These are phyloP conservation scores for Bombus fervidus DNA, from an alignment of 1,140 invertebrate species.

Conservation along the genomic window DNA sequence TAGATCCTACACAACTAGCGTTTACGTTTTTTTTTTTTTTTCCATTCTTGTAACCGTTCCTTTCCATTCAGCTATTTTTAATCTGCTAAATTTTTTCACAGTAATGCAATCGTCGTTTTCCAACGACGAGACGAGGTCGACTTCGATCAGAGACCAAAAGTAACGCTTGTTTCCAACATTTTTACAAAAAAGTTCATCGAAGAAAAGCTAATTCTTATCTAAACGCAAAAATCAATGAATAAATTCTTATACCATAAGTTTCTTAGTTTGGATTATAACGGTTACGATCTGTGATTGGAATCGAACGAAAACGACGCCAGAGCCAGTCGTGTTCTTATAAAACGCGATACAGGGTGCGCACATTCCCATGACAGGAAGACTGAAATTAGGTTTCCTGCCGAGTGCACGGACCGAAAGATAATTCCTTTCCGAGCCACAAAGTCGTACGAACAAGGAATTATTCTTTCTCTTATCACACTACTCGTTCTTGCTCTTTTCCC, in stretches of 20 bases:
- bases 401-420: slow-evolving; percentile 70
- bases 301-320: slow-evolving; percentile 6
- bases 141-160: too few relatives aligned
- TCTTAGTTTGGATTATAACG: background rate
- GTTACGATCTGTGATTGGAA: background rate
- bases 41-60: background rate
- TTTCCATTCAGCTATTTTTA: background rate
- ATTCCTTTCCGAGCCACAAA: slow-evolving; percentile 60
- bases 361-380: slow-evolving; percentile 70
- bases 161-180: background rate
- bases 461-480: slow-evolving; percentile 45
- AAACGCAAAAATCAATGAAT: background rate
- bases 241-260: background rate
- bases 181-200: background rate
- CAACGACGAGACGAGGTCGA: background rate
- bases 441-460: slow-evolving; percentile 48
- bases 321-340: slow-evolving; percentile 43
- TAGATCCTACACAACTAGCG: background rate
- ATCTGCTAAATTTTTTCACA: background rate
- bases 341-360: slow-evolving; percentile 56
- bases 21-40: background rate
- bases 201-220: too few relatives aligned
- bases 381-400: slow-evolving; percentile 70
- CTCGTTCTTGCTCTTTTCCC: background rate
- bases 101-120: background rate